Base-by-base conservation (phyloP, 2,888 invertebrate genomes). In the Drosophila mulleri region DNA sequence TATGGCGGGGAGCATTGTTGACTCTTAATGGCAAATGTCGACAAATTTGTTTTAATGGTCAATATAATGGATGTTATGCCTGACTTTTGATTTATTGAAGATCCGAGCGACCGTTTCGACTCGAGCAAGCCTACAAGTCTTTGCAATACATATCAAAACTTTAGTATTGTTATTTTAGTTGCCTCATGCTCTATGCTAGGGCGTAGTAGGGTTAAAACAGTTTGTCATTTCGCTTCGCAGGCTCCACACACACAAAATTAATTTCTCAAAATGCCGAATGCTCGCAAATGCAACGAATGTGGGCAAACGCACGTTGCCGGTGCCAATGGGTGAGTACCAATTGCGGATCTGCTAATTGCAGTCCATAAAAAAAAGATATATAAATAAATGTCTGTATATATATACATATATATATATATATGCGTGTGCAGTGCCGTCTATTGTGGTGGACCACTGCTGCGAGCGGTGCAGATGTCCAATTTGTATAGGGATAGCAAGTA, bases 401-500 rank as follows among this genome's bases (percentile, higher is more conserved):
- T 0, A 26, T 3, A 47, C 4, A 1, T 26, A 47, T 16, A 16
- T 3, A 47, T 26, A 29, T 26, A 16, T 26, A 9, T 47, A 47
- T 47, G 1, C 20, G 4, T 32, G 0, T 12, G 12, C 3, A 97
- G 97, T 91, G 92, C 95, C 86, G 96, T 98, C 76, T 98, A 96
- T 93, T 97, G 97, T 92, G 94, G 96, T 91, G 98, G 98, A 0
- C 94, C 94, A 1, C 93, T 98, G 7, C 94, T 98, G 81, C 95
- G 97, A 83, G 95, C 96, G 1, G 95, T 98, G 39, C 98, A 98
- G 93, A 96, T 96, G 95, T 95, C 96, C 1, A 94, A 94, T 32
- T 93, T 98, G 59, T 97, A 95, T 93, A 94, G 94, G 45, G 98
- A 98, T 93, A 97, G 97, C 53, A 98, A 98, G 92, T 96, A 96